Base-by-base conservation (phyloP, 2,888 invertebrate species). In the Doris montereyensis region DNA sequence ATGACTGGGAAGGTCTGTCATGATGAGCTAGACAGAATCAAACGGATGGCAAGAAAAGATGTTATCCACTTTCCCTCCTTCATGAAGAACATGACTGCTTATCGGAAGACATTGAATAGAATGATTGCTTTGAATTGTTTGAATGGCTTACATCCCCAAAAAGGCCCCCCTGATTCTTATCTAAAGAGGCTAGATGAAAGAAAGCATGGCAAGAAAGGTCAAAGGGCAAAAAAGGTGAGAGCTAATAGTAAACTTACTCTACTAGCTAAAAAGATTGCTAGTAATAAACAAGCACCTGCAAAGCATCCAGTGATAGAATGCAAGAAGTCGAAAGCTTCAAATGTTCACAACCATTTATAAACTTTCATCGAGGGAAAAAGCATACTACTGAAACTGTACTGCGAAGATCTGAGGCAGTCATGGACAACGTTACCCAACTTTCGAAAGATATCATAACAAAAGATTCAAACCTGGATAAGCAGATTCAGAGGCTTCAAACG, bases 1-100 rank as follows among this genome's bases (percentile, higher is more conserved):
- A 90, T 90, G 88, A 83, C 86, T 78, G 91, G 91, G 8, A 89
- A 89, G 79, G 83, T 91, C 24, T 89, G 89, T 78, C 81, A 84
- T 26, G 89, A 90, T 82, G 91, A 91, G 76, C 79, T 89, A 17
- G 76, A 83, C 4, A 82, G 90, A 24, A 86, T 90, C 30, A 88
- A 88, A 72, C 86, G 89, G 28, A 76, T 90, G 3, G 88, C 89
- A 1, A 83, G 89, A 10, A 82, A 84, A 73, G 88, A 89, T 62
- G 87, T 88, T 77, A 79, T 91, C 35, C 83, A 86, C 60, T 81
- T 88, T 68, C 91, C 91, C 3, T 82, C 85, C n/a, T 90, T 91
- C 80, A 87, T 91, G 87, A 83, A 84, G 70, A 87, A 90, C 81
- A 85, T 89, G 81, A 85, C 84, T 17, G 83, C 84, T 57, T 89